Percentiles rank a stretch among this genome's conserved stretches.
phyloP scores from a whole-genome alignment of 2,113 vertebrate species.

The Phyllostomus discolor region DNA sequence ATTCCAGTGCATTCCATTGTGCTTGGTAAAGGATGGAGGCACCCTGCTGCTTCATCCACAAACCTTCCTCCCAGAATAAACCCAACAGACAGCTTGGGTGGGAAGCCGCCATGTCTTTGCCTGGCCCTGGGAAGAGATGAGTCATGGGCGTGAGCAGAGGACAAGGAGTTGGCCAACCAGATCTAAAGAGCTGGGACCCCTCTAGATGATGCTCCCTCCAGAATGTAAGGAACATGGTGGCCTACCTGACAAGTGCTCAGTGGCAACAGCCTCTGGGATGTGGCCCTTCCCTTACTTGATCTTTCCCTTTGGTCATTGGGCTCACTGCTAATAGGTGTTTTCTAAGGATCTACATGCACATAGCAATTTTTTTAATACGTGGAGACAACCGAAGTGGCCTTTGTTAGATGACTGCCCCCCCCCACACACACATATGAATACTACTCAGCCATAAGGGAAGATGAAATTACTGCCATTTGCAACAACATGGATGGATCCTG shows the following conservation, averaged over 20 bases:
- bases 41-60: not conserved
- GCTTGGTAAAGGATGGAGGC: not conserved
- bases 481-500: not conserved
- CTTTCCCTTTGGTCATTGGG: not conserved
- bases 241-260: not conserved
- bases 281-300: not conserved
- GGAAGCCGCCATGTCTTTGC: slow-evolving; percentile 1
- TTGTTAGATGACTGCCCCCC: not conserved
- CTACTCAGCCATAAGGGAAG: not conserved
- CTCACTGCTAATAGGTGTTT: not conserved
- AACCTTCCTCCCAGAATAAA: not conserved
- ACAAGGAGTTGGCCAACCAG: not conserved
- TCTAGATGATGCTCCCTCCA: not conserved
- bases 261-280: not conserved
- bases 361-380: not conserved
- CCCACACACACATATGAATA: not conserved
- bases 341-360: not conserved
- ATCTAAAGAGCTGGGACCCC: not conserved
- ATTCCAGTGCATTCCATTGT: not conserved
- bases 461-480: not conserved
- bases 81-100: slow-evolving; percentile 4
- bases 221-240: not conserved
- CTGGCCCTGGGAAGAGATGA: slow-evolving; percentile 22
- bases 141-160: not conserved
- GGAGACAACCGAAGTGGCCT: not conserved